A percentile compares a stretch with the other conserved stretches of the same genome.
phyloP scores from a whole-genome alignment of 30 jellyfish, hydroid and myxozoan genomes.

The Pseudorhiza aurosa region DNA sequence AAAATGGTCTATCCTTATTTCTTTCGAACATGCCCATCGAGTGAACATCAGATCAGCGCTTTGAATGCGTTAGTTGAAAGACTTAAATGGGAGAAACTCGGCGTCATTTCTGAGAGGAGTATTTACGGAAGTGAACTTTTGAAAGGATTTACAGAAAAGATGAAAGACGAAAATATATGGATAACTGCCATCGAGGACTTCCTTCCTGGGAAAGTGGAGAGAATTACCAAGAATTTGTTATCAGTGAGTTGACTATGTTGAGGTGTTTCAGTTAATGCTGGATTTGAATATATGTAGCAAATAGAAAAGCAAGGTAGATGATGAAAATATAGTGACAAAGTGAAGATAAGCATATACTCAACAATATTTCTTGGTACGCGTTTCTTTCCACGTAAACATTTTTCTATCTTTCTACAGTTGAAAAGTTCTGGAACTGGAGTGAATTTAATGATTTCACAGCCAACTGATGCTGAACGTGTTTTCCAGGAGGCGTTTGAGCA shows the following conservation, averaged over 20 bases:
- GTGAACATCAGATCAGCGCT: conserved; percentile 72
- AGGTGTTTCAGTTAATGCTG: no score
- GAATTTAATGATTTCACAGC: conserved; percentile 77
- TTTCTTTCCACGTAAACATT: no score
- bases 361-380: no score
- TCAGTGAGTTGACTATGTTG: conserved; percentile 10
- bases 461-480: conserved; percentile 68
- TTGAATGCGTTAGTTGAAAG: conserved; percentile 69
- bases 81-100: conserved; percentile 85
- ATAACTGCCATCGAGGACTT: conserved; percentile 54
- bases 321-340: no score
- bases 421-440: conserved; percentile 88
- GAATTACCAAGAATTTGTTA: conserved; percentile 43
- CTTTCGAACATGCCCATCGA: conserved; percentile 89
- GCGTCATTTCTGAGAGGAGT: conserved; percentile 79
- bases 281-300: no score
- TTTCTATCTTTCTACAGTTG: conserved; percentile 16
- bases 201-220: conserved; percentile 46
- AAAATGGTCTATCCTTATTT: conserved; percentile 78
- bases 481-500: conserved; percentile 95
- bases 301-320: no score
- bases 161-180: conserved; percentile 28
- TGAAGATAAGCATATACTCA: no score
- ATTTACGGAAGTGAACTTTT: conserved; percentile 74
- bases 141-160: conserved; percentile 14